Evolutionary conservation across 2,113 vertebrate species (phyloP).

Genomic region (Arenaria interpres): DNA sequence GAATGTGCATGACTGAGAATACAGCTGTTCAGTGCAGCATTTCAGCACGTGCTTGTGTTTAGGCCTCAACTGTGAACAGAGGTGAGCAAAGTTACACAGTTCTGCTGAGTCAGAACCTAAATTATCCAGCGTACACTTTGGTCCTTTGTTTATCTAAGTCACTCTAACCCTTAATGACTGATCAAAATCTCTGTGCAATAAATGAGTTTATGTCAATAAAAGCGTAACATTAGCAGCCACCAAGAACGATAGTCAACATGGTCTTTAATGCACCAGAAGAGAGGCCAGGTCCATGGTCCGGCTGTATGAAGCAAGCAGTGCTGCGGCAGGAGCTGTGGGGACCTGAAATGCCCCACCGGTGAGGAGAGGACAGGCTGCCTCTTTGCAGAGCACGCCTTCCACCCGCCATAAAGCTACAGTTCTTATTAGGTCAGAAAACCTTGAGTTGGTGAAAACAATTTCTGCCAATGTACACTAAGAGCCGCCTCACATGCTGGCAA

Average conservation of each 20-base stretch:
- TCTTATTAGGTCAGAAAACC: background rate
- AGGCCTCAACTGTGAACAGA: background rate
- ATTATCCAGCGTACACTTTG: background rate
- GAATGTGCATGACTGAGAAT: rapidly evolving
- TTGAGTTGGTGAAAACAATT: background rate
- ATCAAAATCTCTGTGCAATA: background rate
- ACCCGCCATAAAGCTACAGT: background rate
- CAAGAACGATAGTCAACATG: rapidly evolving
- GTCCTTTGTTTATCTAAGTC: background rate
- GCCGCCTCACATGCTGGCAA: background rate
- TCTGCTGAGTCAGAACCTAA: background rate
- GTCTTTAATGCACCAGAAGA: background rate
- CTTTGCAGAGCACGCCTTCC: background rate
- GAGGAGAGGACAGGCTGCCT: background rate
- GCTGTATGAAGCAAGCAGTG: background rate
- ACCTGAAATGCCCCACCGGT: background rate
- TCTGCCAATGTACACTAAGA: background rate
- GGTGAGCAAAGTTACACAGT: background rate
- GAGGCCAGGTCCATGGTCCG: background rate
- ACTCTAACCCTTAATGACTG: background rate
- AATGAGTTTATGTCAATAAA: background rate
- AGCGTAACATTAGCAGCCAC: background rate
- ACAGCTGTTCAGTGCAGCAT: background rate
- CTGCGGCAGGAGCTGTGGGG: background rate
- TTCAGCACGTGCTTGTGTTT: background rate